These are phyloP conservation scores for Aphidoletes aphidimyza DNA, from an alignment of 2,888 invertebrate genomes.

Conservation along the genomic window DNA sequence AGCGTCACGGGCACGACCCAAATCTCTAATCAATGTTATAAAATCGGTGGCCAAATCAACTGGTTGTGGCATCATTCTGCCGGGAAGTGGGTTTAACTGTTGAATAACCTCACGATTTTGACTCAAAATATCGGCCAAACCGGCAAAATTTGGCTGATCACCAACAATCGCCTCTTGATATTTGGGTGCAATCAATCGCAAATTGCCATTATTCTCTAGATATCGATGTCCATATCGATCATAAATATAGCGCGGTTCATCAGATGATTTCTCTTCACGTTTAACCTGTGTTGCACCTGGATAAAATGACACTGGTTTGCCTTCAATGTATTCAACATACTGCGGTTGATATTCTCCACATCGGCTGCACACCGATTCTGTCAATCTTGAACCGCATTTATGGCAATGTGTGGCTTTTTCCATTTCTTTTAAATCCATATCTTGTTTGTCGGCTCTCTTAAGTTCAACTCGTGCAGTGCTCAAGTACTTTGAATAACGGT, in stretches of 20 bases:
- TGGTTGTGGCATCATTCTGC: background rate
- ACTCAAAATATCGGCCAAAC: slow-evolving; percentile 26
- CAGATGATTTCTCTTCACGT: background rate
- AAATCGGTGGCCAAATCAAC: background rate
- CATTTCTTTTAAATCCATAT: background rate
- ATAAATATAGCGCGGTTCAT: slow-evolving; percentile 57
- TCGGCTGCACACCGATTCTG: background rate
- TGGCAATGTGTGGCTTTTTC: slow-evolving; percentile 5
- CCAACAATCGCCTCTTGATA: background rate
- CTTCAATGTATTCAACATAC: slow-evolving; percentile 11
- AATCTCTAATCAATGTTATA: background rate
- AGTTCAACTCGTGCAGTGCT: background rate
- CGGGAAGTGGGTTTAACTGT: background rate
- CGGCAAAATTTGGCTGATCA: background rate
- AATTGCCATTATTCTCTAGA: slow-evolving; percentile 61
- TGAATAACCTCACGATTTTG: background rate
- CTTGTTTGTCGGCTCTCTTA: too few species aligned
- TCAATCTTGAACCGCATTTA: background rate
- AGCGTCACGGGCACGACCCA: background rate
- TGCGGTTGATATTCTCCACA: slow-evolving; percentile 49
- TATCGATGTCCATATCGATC: slow-evolving; percentile 62
- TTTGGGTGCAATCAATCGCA: slow-evolving; percentile 56
- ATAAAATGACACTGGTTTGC: slow-evolving; percentile 17
- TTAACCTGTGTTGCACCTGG: background rate
- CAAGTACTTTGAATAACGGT: background rate